Base-by-base conservation (phyloP, 2,113 vertebrate genomes). In the Eudyptes chrysolophus region DNA sequence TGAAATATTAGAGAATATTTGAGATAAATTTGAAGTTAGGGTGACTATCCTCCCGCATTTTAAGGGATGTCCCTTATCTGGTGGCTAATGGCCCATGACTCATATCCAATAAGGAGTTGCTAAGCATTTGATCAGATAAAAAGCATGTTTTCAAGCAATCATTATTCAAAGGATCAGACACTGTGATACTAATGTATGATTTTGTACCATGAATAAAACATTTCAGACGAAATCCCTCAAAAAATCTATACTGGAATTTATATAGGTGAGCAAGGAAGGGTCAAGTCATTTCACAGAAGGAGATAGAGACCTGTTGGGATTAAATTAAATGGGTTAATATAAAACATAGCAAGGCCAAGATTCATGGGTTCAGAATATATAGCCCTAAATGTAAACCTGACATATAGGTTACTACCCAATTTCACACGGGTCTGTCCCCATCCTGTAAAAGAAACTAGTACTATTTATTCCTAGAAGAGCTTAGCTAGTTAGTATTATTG, bases 131-230 rank as follows among this genome's bases (percentile, higher is more conserved):
- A 90, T 93, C 87, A 88, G 68, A 77, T 83, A 86, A 95, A 95
- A 95, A 83, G 29, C 36, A 58, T 94, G 79, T 92, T 97, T 95
- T 94, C 29, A 72, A 93, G 92, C 64, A 85, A 92, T 93, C 88
- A 86, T 93, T 96, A 97, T 92, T 97, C 87, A 95, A 97, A 94
- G 94, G 71, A 92, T 93, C 92, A 92, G 90, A 95, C 42, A 80
- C 58, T 68, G 75, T 88, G 79, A 94, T 97, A 92, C 85, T 92
- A 93, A 97, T 80, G n/a, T 86, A 88, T 86, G 90, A 97, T 90
- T 97, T 96, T 95, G 96, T 95, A 88, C 40, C 58, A 97, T 96
- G 94, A 97, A 96, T 97, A 96, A 97, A 97, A 97, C 92, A 97
- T 97, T 93, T 90, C 22, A 52, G 82, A 95, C 60, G 5, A 92